phyloP scores from a whole-genome alignment of 2,888 invertebrate species.

The Synergus itoensis region DNA sequence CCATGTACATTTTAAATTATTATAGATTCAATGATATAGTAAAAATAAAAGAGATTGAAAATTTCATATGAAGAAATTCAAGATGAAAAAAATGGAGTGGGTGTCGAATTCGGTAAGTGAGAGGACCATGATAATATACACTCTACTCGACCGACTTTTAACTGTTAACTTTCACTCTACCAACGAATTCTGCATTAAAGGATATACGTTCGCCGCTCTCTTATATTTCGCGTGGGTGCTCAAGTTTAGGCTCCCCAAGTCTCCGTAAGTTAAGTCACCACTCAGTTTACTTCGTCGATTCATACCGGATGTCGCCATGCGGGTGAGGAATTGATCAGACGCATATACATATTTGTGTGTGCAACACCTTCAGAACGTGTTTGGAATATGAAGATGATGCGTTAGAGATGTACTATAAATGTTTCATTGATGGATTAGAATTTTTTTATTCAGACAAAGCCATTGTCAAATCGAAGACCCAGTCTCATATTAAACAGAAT shows the following conservation, averaged over 20 bases:
- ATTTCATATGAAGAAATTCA: background rate
- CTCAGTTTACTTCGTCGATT: conserved; percentile 73
- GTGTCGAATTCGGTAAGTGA: conserved; percentile 44
- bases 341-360: conserved; percentile 53
- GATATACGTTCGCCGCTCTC: conserved; percentile 62
- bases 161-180: conserved; percentile 63
- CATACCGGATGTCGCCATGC: conserved; percentile 76
- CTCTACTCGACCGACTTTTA: conserved; percentile 37
- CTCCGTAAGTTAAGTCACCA: conserved; percentile 54
- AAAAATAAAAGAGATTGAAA: background rate
- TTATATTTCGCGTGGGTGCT: conserved; percentile 63
- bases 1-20: background rate
- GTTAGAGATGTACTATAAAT: conserved; percentile 5
- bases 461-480: background rate
- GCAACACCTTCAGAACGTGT: conserved; percentile 61
- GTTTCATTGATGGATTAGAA: conserved; percentile 25
- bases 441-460: conserved; percentile 14
- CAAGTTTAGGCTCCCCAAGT: conserved; percentile 58
- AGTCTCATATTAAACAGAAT: background rate
- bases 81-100: conserved; percentile 14
- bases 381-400: conserved; percentile 62
- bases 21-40: background rate
- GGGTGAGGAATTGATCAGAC: conserved; percentile 60
- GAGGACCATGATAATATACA: conserved; percentile 43
- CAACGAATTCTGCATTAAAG: conserved; percentile 61